Base-by-base conservation (phyloP, 1,140 invertebrate genomes). In the Camponotus floridanus region DNA sequence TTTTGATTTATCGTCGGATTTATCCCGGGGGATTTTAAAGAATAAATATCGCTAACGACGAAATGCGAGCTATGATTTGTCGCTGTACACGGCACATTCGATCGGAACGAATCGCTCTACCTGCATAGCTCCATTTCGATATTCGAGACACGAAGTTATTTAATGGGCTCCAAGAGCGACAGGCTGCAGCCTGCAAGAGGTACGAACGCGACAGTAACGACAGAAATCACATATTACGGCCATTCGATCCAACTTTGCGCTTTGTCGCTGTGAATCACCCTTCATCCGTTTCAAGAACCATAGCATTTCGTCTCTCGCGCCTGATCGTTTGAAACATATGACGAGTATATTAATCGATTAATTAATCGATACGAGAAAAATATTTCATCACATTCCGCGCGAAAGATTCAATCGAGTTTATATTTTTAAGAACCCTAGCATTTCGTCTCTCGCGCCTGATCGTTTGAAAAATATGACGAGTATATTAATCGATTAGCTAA, bases 131-230 rank as follows among this genome's bases (percentile, higher is more conserved):
- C 48, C 51, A 33, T 36, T 73, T 74, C 55, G 79, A 83, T 83
- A 83, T 83, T 83, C 79, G 68, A 83, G 79, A 83, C 79, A 83
- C 68, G 68, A 83, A 87, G 59, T 87, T 86, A 86, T 80, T 87
- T 74, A 80, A 87, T 86, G 65, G 74, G 70, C 68, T 73, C 76
- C 76, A 42, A 74, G 68, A 68, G 36, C 57, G 57, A 71, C 76
- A 79, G 85, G 36, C 26, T 86, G 68, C 85, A 65, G 68, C 4
- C 26, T 71, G 55, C 62, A 76, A 55, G 39, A 33, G 68, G 55
- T 83, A 83, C 79, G 68, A 51, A 51, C 48, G 59, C 68, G 59
- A 83, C 51, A 45, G 79, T 83, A 83, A 83, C 79, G 79, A 81
- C 55, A 81, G 67, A 81, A 73, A 81, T 42, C 68, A 62, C 74